Evolutionary conservation across 2,888 invertebrate genomes (phyloP), one percentile per base, ranked within the genome.

Genomic region (Campoplex capitator): DNA sequence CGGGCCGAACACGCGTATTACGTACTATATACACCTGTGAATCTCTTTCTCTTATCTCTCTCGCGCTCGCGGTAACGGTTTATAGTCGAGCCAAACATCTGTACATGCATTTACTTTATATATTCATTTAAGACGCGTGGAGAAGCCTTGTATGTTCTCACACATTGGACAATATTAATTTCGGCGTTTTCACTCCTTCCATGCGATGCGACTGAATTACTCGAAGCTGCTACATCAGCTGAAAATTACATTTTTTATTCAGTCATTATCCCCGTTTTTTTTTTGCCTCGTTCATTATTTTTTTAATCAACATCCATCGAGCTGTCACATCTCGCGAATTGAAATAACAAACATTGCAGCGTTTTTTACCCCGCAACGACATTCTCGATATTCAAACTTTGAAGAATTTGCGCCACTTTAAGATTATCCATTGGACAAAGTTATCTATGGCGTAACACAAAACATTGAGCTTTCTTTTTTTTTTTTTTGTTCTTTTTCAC

Each of bases 81-180:
- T 38, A n/a, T 35, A 56, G 32, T 48, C 9, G 23, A 23, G 28
- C 51, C 16, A 23, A 23, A 48, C 38, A 56, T 23, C 16, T 32
- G 48, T 16, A 35, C 75, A 54, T n/a, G 58, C 56, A 74, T 74
- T 32, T 56, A 42, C 38, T 42, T 56, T 68, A 71, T 73, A 74
- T 77, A 74, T 35, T 38, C 38, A 62, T 42, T 67, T n/a, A 67
- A 56, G 56, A 51, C 28, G 68, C 45, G 23, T 23, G 23, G 23
- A 51, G n/a, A 54, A 80, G 35, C 38, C 58, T 23, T 28, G n/a
- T 71, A 38, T 70, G 48, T 65, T 71, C 75, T 38, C 71, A 71
- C 51, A 84, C 56, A 68, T 67, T 35, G 28, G 79, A 58, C 58
- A 81, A 80, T 83, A 84, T 87, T 77, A 84, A 87, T 81, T 82